Conservation (phyloP, 92 coral and sea anemone species). For the Ricordea florida region DNA sequence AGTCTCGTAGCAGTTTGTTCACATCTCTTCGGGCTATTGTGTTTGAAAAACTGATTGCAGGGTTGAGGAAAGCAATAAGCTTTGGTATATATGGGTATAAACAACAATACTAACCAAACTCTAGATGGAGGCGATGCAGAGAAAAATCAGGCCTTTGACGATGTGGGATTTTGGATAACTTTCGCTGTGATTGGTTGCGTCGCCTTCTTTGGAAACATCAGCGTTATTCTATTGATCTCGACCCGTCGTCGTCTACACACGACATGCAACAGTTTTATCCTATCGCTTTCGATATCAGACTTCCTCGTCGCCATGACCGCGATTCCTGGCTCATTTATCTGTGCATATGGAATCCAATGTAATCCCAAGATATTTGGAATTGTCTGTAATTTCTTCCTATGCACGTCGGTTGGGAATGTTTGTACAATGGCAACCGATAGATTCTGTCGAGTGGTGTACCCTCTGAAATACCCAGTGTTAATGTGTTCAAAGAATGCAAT, state of each 20-base stretch:
- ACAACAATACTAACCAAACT: too few species aligned
- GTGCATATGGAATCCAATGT: constrained; percentile 9
- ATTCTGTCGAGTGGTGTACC: constrained; percentile 34
- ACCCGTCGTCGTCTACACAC: constrained; percentile 28
- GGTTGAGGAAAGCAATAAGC: too few species aligned
- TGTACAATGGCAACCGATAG: constrained; percentile 42
- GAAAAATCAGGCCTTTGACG: not conserved
- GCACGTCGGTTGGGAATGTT: constrained; percentile 38
- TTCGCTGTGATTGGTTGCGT: not conserved
- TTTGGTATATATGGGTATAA: too few species aligned
- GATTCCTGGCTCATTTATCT: constrained; percentile 36
- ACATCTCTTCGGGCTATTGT: too few species aligned
- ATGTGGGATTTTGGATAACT: constrained; percentile 5
- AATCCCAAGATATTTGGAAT: not conserved
- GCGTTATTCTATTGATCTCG: constrained; percentile 29
- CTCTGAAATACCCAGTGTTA: constrained; percentile 37
- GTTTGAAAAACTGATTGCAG: too few species aligned
- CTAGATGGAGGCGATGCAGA: too few species aligned
- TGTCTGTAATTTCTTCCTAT: constrained; percentile 27
- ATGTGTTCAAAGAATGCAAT: constrained; percentile 26
- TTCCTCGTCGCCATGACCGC: not conserved
- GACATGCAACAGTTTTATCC: constrained; percentile 38
- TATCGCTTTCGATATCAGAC: constrained; percentile 42
- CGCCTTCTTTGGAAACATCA: constrained; percentile 18
- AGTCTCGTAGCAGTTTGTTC: too few species aligned